Percentiles rank a stretch among this genome's conserved stretches.
Evolutionary conservation across 2,888 invertebrate genomes (phyloP).

Genomic region (Chrysina gloriosa): DNA sequence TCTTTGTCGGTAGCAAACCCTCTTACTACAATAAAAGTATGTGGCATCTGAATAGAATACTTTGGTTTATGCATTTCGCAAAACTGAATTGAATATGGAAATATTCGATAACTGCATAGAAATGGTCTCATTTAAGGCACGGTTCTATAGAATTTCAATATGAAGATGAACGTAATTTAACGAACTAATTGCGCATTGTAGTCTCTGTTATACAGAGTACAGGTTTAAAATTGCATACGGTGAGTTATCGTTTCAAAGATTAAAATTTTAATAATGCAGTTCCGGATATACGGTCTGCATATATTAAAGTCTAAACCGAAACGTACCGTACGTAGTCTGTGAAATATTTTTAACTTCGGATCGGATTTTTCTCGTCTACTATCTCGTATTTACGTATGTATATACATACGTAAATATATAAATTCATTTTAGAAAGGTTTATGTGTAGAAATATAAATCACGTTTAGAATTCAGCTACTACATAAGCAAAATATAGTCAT

Average conservation of each 20-base stretch:
- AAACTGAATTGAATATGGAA: conserved; percentile 45
- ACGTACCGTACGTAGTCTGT: background rate
- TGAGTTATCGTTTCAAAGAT: conserved; percentile 35
- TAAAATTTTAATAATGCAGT: conserved; percentile 36
- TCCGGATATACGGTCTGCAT: conserved; percentile 32
- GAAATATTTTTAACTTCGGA: conserved; percentile 17
- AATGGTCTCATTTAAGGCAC: conserved; percentile 41
- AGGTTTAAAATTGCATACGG: conserved; percentile 28
- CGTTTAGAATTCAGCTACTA: background rate
- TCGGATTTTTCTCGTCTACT: conserved; percentile 8
- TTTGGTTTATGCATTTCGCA: conserved; percentile 41
- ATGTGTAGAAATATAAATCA: background rate
- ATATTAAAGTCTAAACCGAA: conserved; percentile 15
- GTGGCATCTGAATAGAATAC: conserved; percentile 29
- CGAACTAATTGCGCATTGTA: conserved; percentile 40
- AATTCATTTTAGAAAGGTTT: background rate
- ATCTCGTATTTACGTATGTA: background rate
- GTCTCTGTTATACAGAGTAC: background rate
- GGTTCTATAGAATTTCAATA: conserved; percentile 40
- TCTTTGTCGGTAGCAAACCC: conserved; percentile 27
- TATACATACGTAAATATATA: background rate
- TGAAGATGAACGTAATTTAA: conserved; percentile 39
- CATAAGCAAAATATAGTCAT: background rate
- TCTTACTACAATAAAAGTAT: conserved; percentile 12
- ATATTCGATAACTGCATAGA: conserved; percentile 45